Evolutionary conservation across 2,888 invertebrate genomes (phyloP).

Genomic region (Macropis europaea): DNA sequence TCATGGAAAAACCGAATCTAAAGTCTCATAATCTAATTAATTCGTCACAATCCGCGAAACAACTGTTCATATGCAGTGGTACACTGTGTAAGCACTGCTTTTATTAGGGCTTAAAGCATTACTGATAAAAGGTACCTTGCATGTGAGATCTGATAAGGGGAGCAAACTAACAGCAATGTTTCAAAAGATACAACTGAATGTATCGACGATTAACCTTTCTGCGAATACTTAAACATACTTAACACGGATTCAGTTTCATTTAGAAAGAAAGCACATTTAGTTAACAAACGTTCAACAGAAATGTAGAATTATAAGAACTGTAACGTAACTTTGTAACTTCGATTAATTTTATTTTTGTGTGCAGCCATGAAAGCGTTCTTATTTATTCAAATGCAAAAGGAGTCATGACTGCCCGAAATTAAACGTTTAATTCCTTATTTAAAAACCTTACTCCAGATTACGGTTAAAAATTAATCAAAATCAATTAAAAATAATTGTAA

Average conservation of each 20-base stretch:
- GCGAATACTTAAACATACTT: neutral
- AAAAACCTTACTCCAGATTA: no score
- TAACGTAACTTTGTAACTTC: no score
- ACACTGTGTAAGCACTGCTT: constrained; percentile 5
- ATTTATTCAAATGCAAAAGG: no score
- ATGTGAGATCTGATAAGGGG: constrained; percentile 35
- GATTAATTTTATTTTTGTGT: no score
- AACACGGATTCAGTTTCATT: neutral
- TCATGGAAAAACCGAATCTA: no score
- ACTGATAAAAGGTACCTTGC: constrained; percentile 31
- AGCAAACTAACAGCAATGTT: constrained; percentile 19
- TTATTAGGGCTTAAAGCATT: constrained; percentile 13
- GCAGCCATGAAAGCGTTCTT: no score
- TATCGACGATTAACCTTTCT: neutral
- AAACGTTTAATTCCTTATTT: no score
- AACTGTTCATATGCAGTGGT: constrained; percentile 2
- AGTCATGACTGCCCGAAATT: no score
- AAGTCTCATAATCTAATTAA: constrained; percentile 7
- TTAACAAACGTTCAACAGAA: neutral
- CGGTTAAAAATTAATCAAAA: neutral
- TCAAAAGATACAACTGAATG: constrained; percentile 13
- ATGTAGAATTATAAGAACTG: neutral
- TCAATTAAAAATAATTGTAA: no score
- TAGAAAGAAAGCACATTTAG: neutral
- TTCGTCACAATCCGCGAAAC: constrained; percentile 14